Conservation (phyloP, 2,888 invertebrate genomes). For the Thymelicus lineola region DNA sequence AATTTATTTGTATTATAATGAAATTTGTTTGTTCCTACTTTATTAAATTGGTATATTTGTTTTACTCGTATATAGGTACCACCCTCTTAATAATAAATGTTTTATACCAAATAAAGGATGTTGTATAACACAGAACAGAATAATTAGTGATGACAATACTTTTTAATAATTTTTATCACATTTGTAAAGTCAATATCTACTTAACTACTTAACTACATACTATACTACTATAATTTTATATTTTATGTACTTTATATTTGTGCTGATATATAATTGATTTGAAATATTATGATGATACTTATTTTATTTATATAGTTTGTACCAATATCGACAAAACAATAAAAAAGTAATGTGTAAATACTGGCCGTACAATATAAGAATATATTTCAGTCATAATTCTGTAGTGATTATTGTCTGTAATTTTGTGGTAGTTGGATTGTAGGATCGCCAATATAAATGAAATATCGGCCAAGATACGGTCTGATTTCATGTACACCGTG, state of each 20-base stretch:
- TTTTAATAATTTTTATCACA: not conserved
- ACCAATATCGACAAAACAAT: too few relatives aligned
- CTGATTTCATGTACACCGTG: too few relatives aligned
- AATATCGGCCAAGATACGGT: too few relatives aligned
- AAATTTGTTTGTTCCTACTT: conserved; percentile 5
- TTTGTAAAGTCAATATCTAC: not conserved
- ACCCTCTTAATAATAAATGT: not conserved
- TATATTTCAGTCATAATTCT: too few relatives aligned
- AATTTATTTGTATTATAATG: not conserved
- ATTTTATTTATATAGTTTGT: not conserved
- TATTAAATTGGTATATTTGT: not conserved
- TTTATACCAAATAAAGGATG: not conserved
- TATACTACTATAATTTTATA: too few relatives aligned
- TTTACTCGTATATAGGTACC: not conserved
- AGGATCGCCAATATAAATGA: too few relatives aligned
- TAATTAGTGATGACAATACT: not conserved
- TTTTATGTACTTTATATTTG: too few relatives aligned
- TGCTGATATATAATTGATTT: not conserved
- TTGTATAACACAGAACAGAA: not conserved
- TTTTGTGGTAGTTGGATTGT: too few relatives aligned
- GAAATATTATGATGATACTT: not conserved
- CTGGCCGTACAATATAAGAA: too few relatives aligned
- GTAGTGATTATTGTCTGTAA: too few relatives aligned
- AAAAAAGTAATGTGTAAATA: too few relatives aligned
- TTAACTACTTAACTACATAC: too few relatives aligned